Base-by-base conservation (phyloP, 2,113 vertebrate genomes). In the Chaenocephalus aceratus region DNA sequence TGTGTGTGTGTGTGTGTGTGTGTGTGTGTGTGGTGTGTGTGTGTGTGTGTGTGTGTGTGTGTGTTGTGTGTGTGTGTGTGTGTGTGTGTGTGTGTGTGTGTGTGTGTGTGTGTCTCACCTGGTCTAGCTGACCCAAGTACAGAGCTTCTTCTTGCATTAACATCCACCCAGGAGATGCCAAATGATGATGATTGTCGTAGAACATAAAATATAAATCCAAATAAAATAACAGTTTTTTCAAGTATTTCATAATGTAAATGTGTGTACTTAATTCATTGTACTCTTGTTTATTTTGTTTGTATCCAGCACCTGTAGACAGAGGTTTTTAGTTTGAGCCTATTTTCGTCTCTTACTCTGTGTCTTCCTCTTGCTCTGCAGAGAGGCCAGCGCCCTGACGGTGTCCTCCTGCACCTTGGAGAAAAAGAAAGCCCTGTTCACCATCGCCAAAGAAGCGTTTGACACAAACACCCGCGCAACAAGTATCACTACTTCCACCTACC, bases 371-470 rank as follows among this genome's bases (percentile, higher is more conserved):
- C 11, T 84, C 46, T 69, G 72, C 92, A 98, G 97, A 41, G 2
- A 49, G 0, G 89, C 79, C 0, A 0, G 46, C 0, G 51, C 88
- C 4, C 88, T 95, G 76, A 18, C 87, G 9, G 21, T 94, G 66
- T 88, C 90, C 3, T 74, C 7, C 14, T 99, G 97, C 60, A 84
- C 82, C 2, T 77, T 67, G 5, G 8, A 2, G 9, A 93, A 95
- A 0, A 94, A 96, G 84, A 61, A 65, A 10, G 3, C 48, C 3
- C 85, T 98, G 26, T 98, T 97, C 13, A 0, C 0, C 44, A 95
- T 93, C 44, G 92, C 96, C 58, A 71, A 8, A 1, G 0, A 0
- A 0, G 92, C 96, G 46, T 97, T 96, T 82, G 3, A 4, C 4
- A 18, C 4, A 18, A 0, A 0, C 10, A 54, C 10, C 0, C 67